Conservation (phyloP, 2,797 vertebrate genomes). For the Tenualosa thibaudeaui region DNA sequence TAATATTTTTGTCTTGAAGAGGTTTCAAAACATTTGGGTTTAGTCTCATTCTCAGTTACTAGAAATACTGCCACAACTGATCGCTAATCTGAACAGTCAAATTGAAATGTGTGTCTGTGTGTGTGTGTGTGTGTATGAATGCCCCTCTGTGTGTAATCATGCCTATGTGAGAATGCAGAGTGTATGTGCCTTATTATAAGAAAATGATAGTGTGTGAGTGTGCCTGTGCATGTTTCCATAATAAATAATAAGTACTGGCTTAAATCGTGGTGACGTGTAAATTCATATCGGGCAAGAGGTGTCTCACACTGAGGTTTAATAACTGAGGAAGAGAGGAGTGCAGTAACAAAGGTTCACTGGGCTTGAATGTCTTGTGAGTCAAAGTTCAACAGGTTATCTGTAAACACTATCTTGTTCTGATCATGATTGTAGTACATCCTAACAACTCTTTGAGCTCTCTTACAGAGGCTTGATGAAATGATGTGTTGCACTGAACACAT, state of each 20-base stretch:
- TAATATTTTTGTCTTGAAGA: background rate
- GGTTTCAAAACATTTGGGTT: background rate
- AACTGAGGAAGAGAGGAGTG: background rate
- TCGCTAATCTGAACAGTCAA: background rate
- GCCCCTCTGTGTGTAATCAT: background rate
- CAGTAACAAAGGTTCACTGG: background rate
- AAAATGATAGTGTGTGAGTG: background rate
- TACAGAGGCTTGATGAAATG: constrained; percentile 31
- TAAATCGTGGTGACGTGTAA: background rate
- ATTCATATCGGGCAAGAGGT: background rate
- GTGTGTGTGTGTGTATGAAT: background rate
- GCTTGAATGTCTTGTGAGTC: background rate
- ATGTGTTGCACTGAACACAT: constrained; percentile 24
- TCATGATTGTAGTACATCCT: background rate
- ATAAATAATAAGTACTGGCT: background rate
- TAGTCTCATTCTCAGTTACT: background rate
- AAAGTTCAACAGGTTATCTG: constrained; percentile 10
- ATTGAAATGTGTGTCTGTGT: background rate
- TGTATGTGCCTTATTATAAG: background rate
- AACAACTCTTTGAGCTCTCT: background rate
- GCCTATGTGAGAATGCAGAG: background rate
- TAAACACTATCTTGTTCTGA: constrained; percentile 14
- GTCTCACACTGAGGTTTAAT: background rate
- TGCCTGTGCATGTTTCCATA: background rate
- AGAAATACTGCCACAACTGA: background rate